A percentile compares a stretch with the other conserved stretches of the same genome.
These are phyloP conservation scores for Acomys russatus DNA, from an alignment of 2,797 vertebrate genomes.

Conservation along the genomic window DNA sequence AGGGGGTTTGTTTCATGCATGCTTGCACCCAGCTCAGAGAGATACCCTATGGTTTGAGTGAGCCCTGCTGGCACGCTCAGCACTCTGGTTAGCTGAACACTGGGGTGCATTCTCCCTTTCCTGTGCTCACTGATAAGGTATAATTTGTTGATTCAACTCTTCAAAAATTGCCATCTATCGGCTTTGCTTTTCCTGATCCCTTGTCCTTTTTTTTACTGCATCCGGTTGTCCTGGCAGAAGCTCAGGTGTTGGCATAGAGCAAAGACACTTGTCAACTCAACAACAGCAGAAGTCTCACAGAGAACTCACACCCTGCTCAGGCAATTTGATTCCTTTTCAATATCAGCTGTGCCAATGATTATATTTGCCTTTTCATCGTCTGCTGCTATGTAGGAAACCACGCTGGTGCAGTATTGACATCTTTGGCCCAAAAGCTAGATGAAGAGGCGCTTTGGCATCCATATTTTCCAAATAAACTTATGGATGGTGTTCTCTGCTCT, in stretches of 20 bases:
- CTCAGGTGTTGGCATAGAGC: slow-evolving; percentile 74
- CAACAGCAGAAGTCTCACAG: slow-evolving; percentile 68
- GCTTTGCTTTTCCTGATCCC: slow-evolving; percentile 71
- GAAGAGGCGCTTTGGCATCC: neutral
- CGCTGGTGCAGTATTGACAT: neutral
- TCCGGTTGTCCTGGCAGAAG: slow-evolving; percentile 81
- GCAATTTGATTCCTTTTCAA: slow-evolving; percentile 37
- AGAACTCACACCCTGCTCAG: slow-evolving; percentile 71
- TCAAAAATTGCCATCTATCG: slow-evolving; percentile 83
- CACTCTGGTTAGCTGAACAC: neutral
- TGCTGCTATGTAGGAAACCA: slow-evolving; percentile 10
- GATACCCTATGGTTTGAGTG: neutral
- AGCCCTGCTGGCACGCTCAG: neutral
- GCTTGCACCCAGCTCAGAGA: neutral
- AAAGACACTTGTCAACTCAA: slow-evolving; percentile 75
- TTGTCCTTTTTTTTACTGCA: slow-evolving; percentile 62
- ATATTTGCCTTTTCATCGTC: slow-evolving; percentile 69
- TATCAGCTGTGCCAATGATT: slow-evolving; percentile 74
- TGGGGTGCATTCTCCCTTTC: slow-evolving; percentile 53
- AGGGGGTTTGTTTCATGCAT: neutral
- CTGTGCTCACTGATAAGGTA: slow-evolving; percentile 74
- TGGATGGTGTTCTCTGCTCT: slow-evolving; percentile 44
- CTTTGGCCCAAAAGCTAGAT: neutral
- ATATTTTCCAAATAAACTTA: neutral
- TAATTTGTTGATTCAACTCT: slow-evolving; percentile 78